phyloP scores from a whole-genome alignment of 2,113 vertebrate species.

The Dipodomys stephensi region DNA sequence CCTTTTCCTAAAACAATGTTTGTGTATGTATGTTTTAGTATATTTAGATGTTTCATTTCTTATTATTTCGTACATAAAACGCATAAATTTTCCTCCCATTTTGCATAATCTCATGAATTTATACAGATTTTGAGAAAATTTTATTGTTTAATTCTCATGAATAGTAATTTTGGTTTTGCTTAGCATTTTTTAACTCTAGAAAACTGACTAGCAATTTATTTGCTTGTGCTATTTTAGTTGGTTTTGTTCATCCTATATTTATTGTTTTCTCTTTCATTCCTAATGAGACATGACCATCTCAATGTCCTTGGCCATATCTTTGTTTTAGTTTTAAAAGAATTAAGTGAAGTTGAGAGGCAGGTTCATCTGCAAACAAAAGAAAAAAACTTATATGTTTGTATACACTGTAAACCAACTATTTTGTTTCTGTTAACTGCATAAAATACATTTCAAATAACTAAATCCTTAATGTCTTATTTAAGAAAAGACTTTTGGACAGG shows the following conservation, averaged over 20 bases:
- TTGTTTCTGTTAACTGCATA: constrained; percentile 18
- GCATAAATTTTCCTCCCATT: background rate
- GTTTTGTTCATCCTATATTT: constrained; percentile 59
- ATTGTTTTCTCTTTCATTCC: constrained; percentile 59
- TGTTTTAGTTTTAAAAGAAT: constrained; percentile 65
- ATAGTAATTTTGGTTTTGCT: constrained; percentile 47
- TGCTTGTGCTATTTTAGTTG: constrained; percentile 65
- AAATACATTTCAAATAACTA: constrained; percentile 38
- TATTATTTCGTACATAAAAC: constrained; percentile 18
- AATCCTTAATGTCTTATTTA: background rate
- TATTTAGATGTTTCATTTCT: constrained; percentile 55
- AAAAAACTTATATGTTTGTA: background rate
- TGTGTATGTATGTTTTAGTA: background rate
- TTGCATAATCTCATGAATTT: constrained; percentile 39
- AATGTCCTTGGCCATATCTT: constrained; percentile 69
- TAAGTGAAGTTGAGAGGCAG: constrained; percentile 51
- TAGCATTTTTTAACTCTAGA: constrained; percentile 58
- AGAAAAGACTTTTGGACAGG: background rate
- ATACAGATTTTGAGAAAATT: constrained; percentile 37
- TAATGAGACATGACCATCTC: constrained; percentile 65
- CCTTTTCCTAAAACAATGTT: background rate
- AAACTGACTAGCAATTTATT: constrained; percentile 57
- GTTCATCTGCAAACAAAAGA: constrained; percentile 38
- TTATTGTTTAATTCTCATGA: background rate
- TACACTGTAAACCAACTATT: background rate